Evolutionary conservation across 2,888 invertebrate species (phyloP).

Genomic region (Schizotus pectinicornis): DNA sequence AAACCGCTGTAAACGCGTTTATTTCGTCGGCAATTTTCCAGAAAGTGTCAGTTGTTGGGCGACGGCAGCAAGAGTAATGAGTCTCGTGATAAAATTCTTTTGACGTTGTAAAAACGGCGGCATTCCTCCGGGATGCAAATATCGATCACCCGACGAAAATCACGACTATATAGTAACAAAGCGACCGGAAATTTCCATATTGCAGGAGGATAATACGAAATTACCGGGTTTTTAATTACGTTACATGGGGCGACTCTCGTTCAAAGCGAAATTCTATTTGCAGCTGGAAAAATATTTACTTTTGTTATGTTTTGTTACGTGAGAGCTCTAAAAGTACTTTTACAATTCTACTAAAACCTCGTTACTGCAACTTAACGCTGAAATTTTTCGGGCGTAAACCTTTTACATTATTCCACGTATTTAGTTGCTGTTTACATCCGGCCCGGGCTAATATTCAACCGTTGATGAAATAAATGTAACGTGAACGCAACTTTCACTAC

Average conservation of each 20-base stretch:
- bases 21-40: too few species aligned
- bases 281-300: constrained; percentile 8
- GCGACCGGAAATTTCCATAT: too few species aligned
- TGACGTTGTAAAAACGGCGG: too few species aligned
- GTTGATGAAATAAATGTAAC: constrained; percentile 8
- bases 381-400: constrained; percentile 20
- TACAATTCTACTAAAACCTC: constrained; percentile 18
- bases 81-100: too few species aligned
- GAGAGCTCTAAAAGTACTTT: constrained; percentile 16
- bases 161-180: too few species aligned
- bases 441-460: constrained; percentile 17
- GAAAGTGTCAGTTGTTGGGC: too few species aligned
- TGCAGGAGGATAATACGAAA: too few species aligned
- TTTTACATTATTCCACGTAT: constrained; percentile 14
- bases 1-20: too few species aligned
- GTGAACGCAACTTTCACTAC: constrained; percentile 1
- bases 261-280: constrained; percentile 7
- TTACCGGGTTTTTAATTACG: constrained; percentile 4
- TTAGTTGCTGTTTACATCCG: constrained; percentile 19
- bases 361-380: constrained; percentile 15
- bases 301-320: constrained; percentile 10
- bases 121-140: too few species aligned
- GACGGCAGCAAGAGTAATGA: too few species aligned
- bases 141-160: too few species aligned
- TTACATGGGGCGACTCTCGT: background rate